Percentiles rank a stretch among this genome's conserved stretches.
These are phyloP conservation scores for Aquatica leii DNA, from an alignment of 2,888 invertebrate genomes.

Conservation along the genomic window DNA sequence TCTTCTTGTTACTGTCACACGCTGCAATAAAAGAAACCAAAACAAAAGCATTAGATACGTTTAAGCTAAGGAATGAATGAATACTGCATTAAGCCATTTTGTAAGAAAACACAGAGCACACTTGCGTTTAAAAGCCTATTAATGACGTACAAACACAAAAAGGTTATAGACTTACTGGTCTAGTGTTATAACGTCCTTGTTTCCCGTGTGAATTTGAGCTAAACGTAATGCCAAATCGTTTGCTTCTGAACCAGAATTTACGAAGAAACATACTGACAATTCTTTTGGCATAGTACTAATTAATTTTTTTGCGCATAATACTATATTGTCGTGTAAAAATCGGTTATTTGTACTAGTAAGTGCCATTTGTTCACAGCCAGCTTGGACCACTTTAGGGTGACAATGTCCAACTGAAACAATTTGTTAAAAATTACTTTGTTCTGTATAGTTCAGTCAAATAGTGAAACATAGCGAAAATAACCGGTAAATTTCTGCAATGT, in stretches of 20 bases:
- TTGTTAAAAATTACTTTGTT: not conserved
- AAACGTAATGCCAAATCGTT: constrained; percentile 96
- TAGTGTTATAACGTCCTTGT: constrained; percentile 88
- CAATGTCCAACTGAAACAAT: constrained; percentile 90
- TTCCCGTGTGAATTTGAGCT: constrained; percentile 87
- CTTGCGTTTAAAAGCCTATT: no score
- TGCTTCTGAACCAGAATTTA: constrained; percentile 98
- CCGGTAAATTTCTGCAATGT: no score
- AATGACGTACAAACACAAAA: not conserved
- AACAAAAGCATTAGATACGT: constrained; percentile 51
- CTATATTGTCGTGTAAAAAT: constrained; percentile 95
- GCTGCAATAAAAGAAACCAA: constrained; percentile 58
- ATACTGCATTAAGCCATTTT: not conserved
- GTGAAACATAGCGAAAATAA: no score
- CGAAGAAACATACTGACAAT: constrained; percentile 92
- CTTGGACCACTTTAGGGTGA: constrained; percentile 92
- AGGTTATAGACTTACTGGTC: constrained; percentile 90
- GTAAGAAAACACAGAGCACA: no score
- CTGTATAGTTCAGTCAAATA: no score
- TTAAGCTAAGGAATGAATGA: not conserved
- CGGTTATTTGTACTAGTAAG: constrained; percentile 94
- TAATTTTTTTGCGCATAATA: constrained; percentile 86
- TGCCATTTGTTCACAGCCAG: constrained; percentile 90
- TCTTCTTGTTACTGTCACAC: constrained; percentile 33
- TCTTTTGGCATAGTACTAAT: constrained; percentile 83